A percentile compares a stretch with the other conserved stretches of the same genome.
Evolutionary conservation across 2,113 vertebrate genomes (phyloP).

Genomic region (Heterocephalus glaber): DNA sequence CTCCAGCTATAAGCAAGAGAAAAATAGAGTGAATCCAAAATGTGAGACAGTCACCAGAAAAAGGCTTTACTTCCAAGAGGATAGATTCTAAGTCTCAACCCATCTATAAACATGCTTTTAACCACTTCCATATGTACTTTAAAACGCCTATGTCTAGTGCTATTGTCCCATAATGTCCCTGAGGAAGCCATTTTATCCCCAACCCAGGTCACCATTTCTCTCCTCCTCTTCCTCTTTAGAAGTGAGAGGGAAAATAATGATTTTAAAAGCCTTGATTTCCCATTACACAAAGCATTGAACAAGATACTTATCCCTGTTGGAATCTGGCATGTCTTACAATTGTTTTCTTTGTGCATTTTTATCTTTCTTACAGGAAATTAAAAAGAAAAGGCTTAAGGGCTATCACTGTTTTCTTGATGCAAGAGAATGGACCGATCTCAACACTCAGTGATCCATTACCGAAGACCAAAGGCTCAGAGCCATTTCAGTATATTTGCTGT

Average conservation of each 20-base stretch:
- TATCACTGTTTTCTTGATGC: constrained; percentile 55
- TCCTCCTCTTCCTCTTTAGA: background rate
- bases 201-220: background rate
- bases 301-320: background rate
- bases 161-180: background rate
- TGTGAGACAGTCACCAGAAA: background rate
- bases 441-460: constrained; percentile 55
- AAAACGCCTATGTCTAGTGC: background rate
- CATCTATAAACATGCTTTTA: background rate
- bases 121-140: background rate
- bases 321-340: constrained; percentile 7
- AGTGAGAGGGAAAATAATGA: background rate
- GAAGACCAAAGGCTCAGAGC: constrained; percentile 71
- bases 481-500: constrained; percentile 66
- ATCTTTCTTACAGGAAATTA: constrained; percentile 51
- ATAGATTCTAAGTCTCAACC: background rate
- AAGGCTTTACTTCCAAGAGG: background rate
- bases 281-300: background rate
- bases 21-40: constrained; percentile 12
- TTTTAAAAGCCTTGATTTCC: background rate
- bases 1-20: background rate
- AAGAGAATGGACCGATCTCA: constrained; percentile 42
- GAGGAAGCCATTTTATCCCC: background rate
- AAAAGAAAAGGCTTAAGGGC: constrained; percentile 28
- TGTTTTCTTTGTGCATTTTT: constrained; percentile 57